Base-by-base conservation (phyloP, 2,113 vertebrate species). In the Chrysemys picta region DNA sequence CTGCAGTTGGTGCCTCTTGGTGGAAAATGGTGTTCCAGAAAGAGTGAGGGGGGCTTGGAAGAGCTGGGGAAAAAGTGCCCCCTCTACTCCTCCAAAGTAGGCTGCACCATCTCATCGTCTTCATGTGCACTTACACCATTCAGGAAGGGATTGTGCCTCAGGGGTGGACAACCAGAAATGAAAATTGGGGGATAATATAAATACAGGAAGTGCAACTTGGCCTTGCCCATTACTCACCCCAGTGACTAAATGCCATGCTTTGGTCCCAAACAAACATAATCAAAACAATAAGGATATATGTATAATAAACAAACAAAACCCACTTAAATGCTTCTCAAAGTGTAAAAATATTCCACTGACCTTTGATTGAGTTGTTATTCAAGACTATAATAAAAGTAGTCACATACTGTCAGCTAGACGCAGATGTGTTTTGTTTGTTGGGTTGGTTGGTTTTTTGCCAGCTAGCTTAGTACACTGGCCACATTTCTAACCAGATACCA, bases 1-100 rank as follows among this genome's bases (percentile, higher is more conserved):
- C 0, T n/a, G 3, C 19, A 80, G 42, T 7, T 31, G 80, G 54
- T 35, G 10, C 0, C 1, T 8, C 69, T 21, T 42, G 69, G 21
- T 75, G 69, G 38, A 10, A 24, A 31, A 65, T 65, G 31, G 7
- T 35, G 31, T 31, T 65, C 31, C 31, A 65, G 13, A 65, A 29
- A 65, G 14, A 65, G 7, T 65, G 14, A 35, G 5, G 6, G 69
- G 5, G 19, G 22, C 10, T 75, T 38, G 19, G n/a, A 72, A 38
- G 8, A n/a, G 19, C 17, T 72, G n/a, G 10, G 38, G 22, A 2
- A 38, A 75, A 42, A 75, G 6, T 38, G 38, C n/a, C 38, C 9
- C 16, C 38, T 65, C 31, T 14, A 31, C 13, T 7, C 7, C 38
- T 42, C 69, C 21, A 75, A 24, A 42, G 69, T 24, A 75, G 38